phyloP scores from a whole-genome alignment of 2,888 invertebrate species.

The Drosophila borealis region DNA sequence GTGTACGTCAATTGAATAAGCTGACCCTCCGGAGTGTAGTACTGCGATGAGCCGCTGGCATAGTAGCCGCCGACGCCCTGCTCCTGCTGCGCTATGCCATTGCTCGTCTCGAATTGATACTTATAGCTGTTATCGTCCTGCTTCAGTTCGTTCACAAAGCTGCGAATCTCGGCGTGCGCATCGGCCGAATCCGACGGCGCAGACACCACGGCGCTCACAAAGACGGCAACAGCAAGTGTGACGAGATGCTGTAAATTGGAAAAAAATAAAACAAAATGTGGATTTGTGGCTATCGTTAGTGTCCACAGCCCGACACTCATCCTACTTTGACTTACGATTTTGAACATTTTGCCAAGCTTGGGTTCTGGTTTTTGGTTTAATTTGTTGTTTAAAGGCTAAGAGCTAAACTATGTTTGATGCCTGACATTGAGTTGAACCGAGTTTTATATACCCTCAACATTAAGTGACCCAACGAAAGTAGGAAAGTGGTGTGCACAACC shows the following conservation, averaged over 20 bases:
- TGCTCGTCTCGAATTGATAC: conserved; percentile 86
- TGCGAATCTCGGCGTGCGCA: conserved; percentile 81
- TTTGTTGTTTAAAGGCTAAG: conserved; percentile 68
- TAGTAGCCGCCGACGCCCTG: conserved; percentile 86
- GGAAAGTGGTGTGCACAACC: conserved; percentile 43
- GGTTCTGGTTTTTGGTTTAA: conserved; percentile 34
- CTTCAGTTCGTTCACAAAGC: conserved; percentile 81
- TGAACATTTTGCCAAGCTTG: conserved; percentile 76
- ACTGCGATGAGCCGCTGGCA: conserved; percentile 86
- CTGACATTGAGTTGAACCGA: conserved; percentile 29
- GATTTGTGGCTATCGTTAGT: conserved; percentile 4
- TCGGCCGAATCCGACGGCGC: conserved; percentile 72
- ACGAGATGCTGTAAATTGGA: conserved; percentile 66
- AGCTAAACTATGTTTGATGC: conserved; percentile 75
- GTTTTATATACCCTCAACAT: conserved; percentile 62
- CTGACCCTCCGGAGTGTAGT: conserved; percentile 86
- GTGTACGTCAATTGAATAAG: conserved; percentile 84
- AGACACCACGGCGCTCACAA: conserved; percentile 33
- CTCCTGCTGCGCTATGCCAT: conserved; percentile 87
- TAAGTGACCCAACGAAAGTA: conserved; percentile 59
- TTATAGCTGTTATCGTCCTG: conserved; percentile 84
- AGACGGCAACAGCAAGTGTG: conserved; percentile 47
- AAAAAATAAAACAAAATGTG: not conserved
- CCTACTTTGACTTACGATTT: conserved; percentile 68
- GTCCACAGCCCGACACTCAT: conserved; percentile 1